Base-by-base conservation (phyloP, 2,113 vertebrate species). In the Mus spicilegus region DNA sequence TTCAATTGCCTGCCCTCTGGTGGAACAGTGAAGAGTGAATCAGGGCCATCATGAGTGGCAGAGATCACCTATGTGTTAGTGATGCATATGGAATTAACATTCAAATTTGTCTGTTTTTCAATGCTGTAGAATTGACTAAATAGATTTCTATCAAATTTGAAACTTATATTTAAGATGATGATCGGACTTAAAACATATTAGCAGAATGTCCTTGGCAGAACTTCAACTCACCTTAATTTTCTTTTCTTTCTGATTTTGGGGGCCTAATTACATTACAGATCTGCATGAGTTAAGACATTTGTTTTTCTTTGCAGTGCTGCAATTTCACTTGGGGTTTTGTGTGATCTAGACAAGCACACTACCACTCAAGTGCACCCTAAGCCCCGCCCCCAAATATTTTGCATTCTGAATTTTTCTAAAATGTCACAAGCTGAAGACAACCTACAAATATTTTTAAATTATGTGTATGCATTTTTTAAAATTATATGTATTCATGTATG, bases 1-100 rank as follows among this genome's bases (percentile, higher is more conserved):
- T 97, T 97, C 92, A 81, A 75, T 58, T 49, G 77, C 63, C 95
- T 96, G 97, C 96, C 95, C 97, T 95, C 97, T 98, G 86, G 89
- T 97, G 95, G 96, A 96, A 28, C 87, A 92, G 72, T 77, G 63
- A 94, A 91, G 82, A 95, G 94, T 95, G 36, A 28, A 11, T 33
- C 14, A 96, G 39, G 10, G 65, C 94, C 86, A 56, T 88, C 65
- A 42, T 33, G 76, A 54, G 87, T 56, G 61, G 51, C 39, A 63
- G 24, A 84, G 49, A 76, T 67, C 36, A 82, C 56, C 30, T 70
- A 33, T n/a, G 8, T 95, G 9, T 49, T 89, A 72, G 49, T 24
- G 39, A 33, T 39, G 89, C 30, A 51, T 76, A 70, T 46, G 58
- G 26, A 85, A 93, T 70, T 84, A 93, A 70, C 39, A 88, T 16